Evolutionary conservation across 37 sponge, comb jelly and placozoan genomes (phyloP).

Genomic region (Haliclona indistincta): DNA sequence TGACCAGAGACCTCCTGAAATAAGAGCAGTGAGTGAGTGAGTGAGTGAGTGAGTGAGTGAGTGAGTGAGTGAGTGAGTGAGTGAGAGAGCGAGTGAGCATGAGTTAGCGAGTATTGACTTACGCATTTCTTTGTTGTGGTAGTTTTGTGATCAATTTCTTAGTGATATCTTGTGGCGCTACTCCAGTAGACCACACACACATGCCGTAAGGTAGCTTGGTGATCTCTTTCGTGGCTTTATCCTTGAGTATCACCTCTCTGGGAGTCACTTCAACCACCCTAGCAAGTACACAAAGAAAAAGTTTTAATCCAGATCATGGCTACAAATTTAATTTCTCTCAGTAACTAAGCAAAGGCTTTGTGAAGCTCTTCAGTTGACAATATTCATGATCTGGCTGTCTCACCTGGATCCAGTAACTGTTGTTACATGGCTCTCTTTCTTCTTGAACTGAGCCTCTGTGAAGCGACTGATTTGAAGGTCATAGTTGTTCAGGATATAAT

Average conservation of each 20-base stretch:
- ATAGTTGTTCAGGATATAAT: conserved; percentile 61
- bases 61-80: conserved; percentile 31
- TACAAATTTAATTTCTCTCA: too few relatives aligned
- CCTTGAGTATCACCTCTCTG: conserved; percentile 22
- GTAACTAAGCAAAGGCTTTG: too few relatives aligned
- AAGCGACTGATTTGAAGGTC: conserved; percentile 62
- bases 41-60: conserved; percentile 30
- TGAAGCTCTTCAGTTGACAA: background rate
- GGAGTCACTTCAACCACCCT: conserved; percentile 43
- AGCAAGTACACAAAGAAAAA: too few relatives aligned
- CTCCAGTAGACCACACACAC: conserved; percentile 70
- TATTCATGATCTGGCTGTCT: background rate
- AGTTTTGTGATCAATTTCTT: conserved; percentile 20
- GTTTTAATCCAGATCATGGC: too few relatives aligned
- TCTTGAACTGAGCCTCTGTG: conserved; percentile 53
- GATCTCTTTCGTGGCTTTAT: conserved; percentile 42
- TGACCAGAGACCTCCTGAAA: conserved; percentile 45
- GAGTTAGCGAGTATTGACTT: background rate
- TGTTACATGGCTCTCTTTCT: conserved; percentile 35
- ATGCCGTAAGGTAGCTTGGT: conserved; percentile 41
- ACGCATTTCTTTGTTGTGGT: conserved; percentile 56
- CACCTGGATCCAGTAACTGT: conserved; percentile 5
- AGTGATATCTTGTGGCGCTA: conserved; percentile 37
- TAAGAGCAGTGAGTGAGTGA: background rate
- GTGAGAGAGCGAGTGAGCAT: background rate